Evolutionary conservation across 2,797 vertebrate genomes (phyloP), one percentile per base, ranked within the genome.

Genomic region (Chrosomus eos): DNA sequence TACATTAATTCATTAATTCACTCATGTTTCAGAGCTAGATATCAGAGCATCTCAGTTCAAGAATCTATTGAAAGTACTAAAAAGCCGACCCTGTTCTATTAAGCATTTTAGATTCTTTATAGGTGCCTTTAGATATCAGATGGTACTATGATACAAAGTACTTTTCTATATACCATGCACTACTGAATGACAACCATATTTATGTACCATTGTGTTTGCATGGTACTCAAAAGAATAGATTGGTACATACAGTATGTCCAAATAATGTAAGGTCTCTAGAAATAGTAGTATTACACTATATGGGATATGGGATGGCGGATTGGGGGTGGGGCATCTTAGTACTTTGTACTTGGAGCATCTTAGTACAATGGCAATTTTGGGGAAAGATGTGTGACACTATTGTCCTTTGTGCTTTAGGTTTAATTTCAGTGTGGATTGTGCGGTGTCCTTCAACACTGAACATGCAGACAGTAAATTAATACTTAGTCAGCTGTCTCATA

Each of bases 401-500:
- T 45, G 28, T 36, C 28, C 26, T 82, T 74, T 74, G 62, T 67
- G 60, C 62, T 80, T 68, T 67, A 67, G 58, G 11, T 80, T 74
- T 45, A 64, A 64, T 66, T 74, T 31, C 31, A 8, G 28, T 62
- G 31, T 64, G 38, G 14, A 18, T 38, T 77, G 73, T 66, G 43
- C 28, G 18, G 26, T 60, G 62, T 55, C 82, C 62, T 77, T 79
- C 28, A 70, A 48, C n/a, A 48, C 48, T 60, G 62, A 45, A 68
- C 13, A 60, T 67, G 43, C 10, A 31, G 40, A 58, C 75, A 18
- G 64, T 74, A 26, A 75, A 74, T 87, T 14, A 72, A 85, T 68
- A 83, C 72, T 88, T 80, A 45, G 28, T 26, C 82, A 62, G 45
- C 71, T 18, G 66, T 85, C 83, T 64, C 80, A 81, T 64, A 93